Evolutionary conservation across 2,113 vertebrate genomes (phyloP).

Genomic region (Toxotes jaculatrix): DNA sequence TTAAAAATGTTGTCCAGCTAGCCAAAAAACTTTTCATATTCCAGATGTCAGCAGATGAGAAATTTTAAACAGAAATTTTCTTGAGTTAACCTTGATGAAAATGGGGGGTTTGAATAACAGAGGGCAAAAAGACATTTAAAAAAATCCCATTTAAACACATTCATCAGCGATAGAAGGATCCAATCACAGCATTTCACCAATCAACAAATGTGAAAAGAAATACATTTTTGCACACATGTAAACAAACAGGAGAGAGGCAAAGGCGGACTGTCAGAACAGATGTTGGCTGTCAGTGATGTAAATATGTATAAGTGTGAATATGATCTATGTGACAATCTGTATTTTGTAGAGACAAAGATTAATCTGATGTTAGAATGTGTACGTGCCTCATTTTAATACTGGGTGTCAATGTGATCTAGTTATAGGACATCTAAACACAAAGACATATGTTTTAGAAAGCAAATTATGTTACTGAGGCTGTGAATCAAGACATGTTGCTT

Average conservation of each 20-base stretch:
- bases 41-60: neutral
- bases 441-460: neutral
- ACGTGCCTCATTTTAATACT: neutral
- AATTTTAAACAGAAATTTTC: neutral
- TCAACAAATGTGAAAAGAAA: too few relatives aligned
- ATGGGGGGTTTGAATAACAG: neutral
- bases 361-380: neutral
- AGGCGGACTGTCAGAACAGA: neutral
- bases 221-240: neutral
- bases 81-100: neutral
- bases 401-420: neutral
- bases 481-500: neutral
- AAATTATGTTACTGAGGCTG: neutral
- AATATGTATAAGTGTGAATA: slow-evolving; percentile 8
- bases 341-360: neutral
- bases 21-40: neutral
- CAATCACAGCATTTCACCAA: neutral
- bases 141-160: neutral
- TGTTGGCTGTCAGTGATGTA: neutral
- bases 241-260: neutral
- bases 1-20: neutral
- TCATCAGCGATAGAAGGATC: neutral
- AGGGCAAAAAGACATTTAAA: neutral
- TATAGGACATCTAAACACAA: neutral
- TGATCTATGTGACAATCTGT: slow-evolving; percentile 22